Evolutionary conservation across 2,888 invertebrate genomes (phyloP).

Genomic region (Homarus gammarus): DNA sequence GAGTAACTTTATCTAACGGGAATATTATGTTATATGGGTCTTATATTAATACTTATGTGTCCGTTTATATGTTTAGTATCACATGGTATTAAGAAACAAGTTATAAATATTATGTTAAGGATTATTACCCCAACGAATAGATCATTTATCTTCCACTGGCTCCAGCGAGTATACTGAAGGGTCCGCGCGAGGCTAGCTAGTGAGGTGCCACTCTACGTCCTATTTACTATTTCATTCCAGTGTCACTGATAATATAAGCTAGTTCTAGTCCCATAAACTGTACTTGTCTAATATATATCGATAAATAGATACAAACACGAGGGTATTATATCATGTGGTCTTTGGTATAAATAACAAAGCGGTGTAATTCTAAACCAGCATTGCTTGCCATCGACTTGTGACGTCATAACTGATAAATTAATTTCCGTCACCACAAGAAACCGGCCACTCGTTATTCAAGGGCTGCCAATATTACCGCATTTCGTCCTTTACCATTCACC

Average conservation of each 20-base stretch:
- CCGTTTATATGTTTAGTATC: neutral
- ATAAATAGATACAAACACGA: neutral
- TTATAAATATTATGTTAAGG: slow-evolving; percentile 2
- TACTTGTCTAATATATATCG: neutral
- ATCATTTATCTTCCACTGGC: slow-evolving; percentile 38
- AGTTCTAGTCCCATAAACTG: neutral
- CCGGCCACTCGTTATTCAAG: slow-evolving; percentile 54
- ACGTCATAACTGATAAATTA: slow-evolving; percentile 70
- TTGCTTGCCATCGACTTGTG: slow-evolving; percentile 51
- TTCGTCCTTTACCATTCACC: neutral
- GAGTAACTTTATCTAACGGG: neutral
- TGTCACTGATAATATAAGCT: neutral
- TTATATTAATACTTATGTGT: neutral
- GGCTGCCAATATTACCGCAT: slow-evolving; percentile 49
- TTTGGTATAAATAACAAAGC: too few species aligned
- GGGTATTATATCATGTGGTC: too few species aligned
- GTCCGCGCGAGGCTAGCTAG: slow-evolving; percentile 51
- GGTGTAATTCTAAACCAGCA: neutral
- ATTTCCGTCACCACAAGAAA: slow-evolving; percentile 67
- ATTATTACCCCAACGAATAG: slow-evolving; percentile 36
- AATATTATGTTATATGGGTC: neutral
- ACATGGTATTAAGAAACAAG: neutral
- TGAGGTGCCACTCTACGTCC: slow-evolving; percentile 32
- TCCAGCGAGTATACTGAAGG: slow-evolving; percentile 13
- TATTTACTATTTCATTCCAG: neutral